Conservation (phyloP, 64 coral and sea anemone genomes). For the Dendrophyllia cribrosa region DNA sequence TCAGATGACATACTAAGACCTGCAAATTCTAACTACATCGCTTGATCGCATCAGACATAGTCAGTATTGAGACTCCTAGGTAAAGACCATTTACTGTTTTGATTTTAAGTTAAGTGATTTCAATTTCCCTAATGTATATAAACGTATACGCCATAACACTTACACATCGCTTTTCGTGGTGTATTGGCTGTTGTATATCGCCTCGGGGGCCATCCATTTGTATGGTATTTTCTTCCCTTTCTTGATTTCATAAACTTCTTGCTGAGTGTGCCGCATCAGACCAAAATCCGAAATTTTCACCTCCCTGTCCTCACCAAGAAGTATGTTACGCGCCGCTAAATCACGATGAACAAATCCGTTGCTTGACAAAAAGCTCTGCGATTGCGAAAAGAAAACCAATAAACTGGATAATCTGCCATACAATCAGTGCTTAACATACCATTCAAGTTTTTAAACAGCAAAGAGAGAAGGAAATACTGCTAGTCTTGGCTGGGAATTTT, state of each 20-base stretch:
- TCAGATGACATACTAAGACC: no score
- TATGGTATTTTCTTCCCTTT: constrained; percentile 28
- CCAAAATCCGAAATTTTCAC: constrained; percentile 71
- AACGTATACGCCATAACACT: background rate
- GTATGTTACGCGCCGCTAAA: constrained; percentile 55
- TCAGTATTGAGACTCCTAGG: no score
- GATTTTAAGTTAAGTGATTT: no score
- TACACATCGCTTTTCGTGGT: constrained; percentile 65
- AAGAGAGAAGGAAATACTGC: no score
- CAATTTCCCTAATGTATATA: no score
- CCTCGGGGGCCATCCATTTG: constrained; percentile 60
- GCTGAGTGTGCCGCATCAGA: constrained; percentile 14
- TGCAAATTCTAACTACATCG: no score
- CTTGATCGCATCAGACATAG: no score
- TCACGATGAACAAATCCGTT: constrained; percentile 54
- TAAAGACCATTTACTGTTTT: no score
- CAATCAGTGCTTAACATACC: no score
- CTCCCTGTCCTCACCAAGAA: constrained; percentile 39
- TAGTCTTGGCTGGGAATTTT: no score
- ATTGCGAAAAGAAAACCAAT: background rate
- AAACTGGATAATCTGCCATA: background rate
- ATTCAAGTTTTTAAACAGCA: no score
- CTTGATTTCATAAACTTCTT: constrained; percentile 12
- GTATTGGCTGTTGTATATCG: constrained; percentile 6
- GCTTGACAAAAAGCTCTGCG: constrained; percentile 10